Evolutionary conservation across 2,888 invertebrate species (phyloP).

Genomic region (Holacanthella duospinosa): DNA sequence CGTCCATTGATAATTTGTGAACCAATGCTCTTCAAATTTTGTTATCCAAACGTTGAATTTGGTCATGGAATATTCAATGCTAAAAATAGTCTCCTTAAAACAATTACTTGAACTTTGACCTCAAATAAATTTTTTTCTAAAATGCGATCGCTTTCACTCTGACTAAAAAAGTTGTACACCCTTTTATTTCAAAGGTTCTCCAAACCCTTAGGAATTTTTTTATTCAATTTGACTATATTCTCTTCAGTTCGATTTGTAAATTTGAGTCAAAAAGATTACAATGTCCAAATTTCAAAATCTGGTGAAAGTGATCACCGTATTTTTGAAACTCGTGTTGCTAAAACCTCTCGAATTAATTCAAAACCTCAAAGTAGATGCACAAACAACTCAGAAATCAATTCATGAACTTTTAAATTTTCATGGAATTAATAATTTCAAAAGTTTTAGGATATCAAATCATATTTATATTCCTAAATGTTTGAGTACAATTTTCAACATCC

Average conservation of each 20-base stretch:
- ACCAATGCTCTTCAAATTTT: background rate
- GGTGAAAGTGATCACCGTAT: too few relatives aligned
- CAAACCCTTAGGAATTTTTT: too few relatives aligned
- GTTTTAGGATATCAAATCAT: constrained; percentile 18
- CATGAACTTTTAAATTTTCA: background rate
- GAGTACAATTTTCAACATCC: background rate
- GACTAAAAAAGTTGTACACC: too few relatives aligned
- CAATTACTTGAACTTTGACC: background rate
- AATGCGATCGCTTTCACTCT: too few relatives aligned
- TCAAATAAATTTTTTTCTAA: too few relatives aligned
- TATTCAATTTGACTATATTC: too few relatives aligned
- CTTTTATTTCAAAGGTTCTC: too few relatives aligned
- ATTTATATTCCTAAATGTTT: constrained; percentile 10
- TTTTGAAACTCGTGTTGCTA: too few relatives aligned
- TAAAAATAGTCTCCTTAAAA: background rate
- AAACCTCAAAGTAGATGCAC: constrained; percentile 11
- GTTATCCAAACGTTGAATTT: background rate
- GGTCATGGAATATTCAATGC: background rate
- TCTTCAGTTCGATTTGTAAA: too few relatives aligned
- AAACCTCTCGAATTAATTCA: constrained; percentile 8
- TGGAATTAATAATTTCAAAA: background rate
- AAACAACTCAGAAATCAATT: constrained; percentile 10
- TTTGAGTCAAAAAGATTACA: too few relatives aligned
- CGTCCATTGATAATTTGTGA: background rate
- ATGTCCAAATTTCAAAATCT: too few relatives aligned